Percentiles rank a stretch among this genome's conserved stretches.
Conservation (phyloP, 35 echinoderm and acorn worm genomes). For the Strongylocentrotus purpuratus region DNA sequence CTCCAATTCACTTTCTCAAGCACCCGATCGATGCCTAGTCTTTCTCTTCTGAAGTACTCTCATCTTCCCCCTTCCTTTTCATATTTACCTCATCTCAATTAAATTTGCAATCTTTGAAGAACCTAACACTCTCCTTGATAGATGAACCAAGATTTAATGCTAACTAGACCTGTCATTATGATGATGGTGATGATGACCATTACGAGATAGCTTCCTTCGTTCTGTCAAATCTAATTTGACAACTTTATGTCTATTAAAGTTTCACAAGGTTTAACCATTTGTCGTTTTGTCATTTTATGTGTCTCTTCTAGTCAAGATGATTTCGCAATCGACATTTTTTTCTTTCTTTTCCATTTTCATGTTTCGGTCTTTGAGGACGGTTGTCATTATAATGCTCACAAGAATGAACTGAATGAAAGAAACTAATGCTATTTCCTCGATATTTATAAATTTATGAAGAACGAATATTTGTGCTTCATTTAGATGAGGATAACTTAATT, state of each 20-base stretch:
- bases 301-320: background rate
- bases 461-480: background rate
- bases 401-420: background rate
- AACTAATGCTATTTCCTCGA: no score
- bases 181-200: background rate
- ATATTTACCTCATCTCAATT: background rate
- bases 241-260: no score
- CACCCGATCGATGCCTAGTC: background rate
- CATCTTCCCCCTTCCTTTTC: background rate
- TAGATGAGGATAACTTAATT: background rate
- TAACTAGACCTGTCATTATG: background rate
- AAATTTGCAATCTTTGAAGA: conserved; percentile 3
- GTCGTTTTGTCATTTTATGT: background rate
- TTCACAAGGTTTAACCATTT: no score
- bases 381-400: background rate
- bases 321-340: background rate
- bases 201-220: no score
- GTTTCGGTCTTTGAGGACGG: no score
- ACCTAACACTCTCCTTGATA: background rate
- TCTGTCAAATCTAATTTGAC: no score
- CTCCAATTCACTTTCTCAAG: background rate
- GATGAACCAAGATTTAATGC: background rate
- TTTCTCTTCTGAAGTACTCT: background rate
- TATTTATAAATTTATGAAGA: no score
- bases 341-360: no score